Evolutionary conservation across 2,888 invertebrate genomes (phyloP), one percentile per base, ranked within the genome.

Genomic region (Rotaria magnacalcarata): DNA sequence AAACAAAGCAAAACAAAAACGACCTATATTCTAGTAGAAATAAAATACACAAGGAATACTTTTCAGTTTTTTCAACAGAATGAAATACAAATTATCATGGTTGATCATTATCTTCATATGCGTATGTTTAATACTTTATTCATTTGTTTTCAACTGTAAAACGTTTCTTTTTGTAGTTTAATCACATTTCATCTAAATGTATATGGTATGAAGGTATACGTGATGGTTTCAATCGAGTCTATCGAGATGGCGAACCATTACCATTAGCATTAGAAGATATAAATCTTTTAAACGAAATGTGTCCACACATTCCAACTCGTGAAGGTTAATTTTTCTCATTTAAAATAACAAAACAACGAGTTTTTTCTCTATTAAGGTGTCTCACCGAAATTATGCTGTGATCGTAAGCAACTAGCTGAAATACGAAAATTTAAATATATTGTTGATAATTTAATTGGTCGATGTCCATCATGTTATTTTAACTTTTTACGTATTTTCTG

Each of bases 401-500:
- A 80, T 47, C 80, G 80, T 14, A 80, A 47, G 47, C 80, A 80
- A 47, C 11, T 80, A 47, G 80, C 24, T 16, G 80, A 80, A n/a
- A 80, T 80, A 47, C 80, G 47, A 47, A 80, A 80, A 80, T 80
- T 80, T 47, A 80, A 80, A 47, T 80, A 80, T 47, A 80, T 80
- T 10, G 21, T 80, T 80, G 80, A 80, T 47, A 80, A 80, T 80
- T 47, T 80, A 47, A 80, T 80, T 80, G 80, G 80, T 52, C 85
- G 85, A 19, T 87, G 87, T 52, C 87, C 87, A 19, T 60, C 87
- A 47, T 87, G 87, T 24, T 87, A 75, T 47, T 56, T n/a, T 74
- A 87, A 87, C 58, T 85, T 87, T n/a, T 84, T 75, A 75, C 34
- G 84, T n/a, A 84, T 87, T 54, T 54, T 87, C n/a, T 87, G 87